Evolutionary conservation across 92 coral and sea anemone species (phyloP).

Genomic region (Ricordea florida): DNA sequence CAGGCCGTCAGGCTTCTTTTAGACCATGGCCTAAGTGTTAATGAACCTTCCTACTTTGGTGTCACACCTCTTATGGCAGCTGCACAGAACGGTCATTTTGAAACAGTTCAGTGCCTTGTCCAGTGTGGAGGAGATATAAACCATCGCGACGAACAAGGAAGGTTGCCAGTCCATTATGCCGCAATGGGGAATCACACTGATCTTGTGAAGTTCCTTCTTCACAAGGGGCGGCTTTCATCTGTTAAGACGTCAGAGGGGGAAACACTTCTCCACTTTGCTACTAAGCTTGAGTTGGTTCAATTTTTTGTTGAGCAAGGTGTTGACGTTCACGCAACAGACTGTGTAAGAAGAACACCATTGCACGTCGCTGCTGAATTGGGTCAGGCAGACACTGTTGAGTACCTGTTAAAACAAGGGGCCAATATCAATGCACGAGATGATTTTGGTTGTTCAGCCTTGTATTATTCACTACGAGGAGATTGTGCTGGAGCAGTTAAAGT

Average conservation of each 20-base stretch:
- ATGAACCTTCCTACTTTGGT: constrained; percentile 7
- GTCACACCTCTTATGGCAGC: constrained; percentile 44
- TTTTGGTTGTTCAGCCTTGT: background rate
- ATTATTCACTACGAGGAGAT: background rate
- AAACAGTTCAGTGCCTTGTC: background rate
- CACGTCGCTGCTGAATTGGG: constrained; percentile 2
- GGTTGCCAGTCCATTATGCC: background rate
- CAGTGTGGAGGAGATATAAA: background rate
- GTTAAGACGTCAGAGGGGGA: background rate
- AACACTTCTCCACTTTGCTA: constrained; percentile 4
- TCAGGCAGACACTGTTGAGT: background rate
- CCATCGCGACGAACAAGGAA: background rate
- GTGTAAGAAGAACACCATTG: background rate
- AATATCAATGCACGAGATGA: background rate
- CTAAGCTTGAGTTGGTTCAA: constrained; percentile 7
- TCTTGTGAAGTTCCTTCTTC: background rate
- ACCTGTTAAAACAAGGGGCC: constrained; percentile 3
- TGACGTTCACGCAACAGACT: background rate
- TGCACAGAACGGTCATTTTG: constrained; percentile 40
- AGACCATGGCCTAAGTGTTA: constrained; percentile 55
- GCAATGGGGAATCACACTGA: background rate
- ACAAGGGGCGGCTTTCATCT: background rate
- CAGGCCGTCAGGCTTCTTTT: constrained; percentile 42
- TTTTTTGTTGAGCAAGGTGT: constrained; percentile 28
- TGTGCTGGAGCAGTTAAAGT: background rate